Evolutionary conservation across 2,797 vertebrate species (phyloP), one percentile per base, ranked within the genome.

Genomic region (Amblyraja radiata): DNA sequence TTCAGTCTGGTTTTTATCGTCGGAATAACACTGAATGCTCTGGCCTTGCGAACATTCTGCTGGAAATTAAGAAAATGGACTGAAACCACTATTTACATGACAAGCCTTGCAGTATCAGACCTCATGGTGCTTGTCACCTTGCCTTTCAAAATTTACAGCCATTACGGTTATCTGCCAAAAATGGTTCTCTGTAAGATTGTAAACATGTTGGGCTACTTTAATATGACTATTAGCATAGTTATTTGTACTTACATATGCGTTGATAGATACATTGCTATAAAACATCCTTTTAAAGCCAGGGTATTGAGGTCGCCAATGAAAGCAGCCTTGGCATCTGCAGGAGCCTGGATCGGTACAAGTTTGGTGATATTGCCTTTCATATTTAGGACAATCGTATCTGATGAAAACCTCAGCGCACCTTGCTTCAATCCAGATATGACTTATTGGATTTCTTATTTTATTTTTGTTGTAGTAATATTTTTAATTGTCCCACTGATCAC

Each of bases 251-350:
- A 32, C 68, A 90, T 71, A 21, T 73, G 18, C 0, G 93, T 95
- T 1, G 96, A 97, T 74, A 95, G 96, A 23, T 97, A 96, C 93
- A 71, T 97, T 0, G 93, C 95, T 0, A 94, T 97, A 77, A 93
- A 0, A 28, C 94, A 95, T 71, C 97, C 97, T 0, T 97, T 96
- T 11, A n/a, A 0, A 0, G 94, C 95, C 0, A 86, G 28, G 0
- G 23, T 3, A 3, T 93, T 97, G 93, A 93, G 96, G 58, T 97
- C 97, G 25, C 93, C 94, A 1, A 94, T 81, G 93, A 97, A 96
- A 94, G 95, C 96, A 25, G 76, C 93, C 7, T 0, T 94, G 4
- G 79, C 95, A 93, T 97, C 96, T 74, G 77, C 93, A 8, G 9
- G 94, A 10, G 16, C 97, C 79, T 97, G 95, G 95, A 92, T 95